Percentiles rank a stretch among this genome's conserved stretches.
phyloP scores from a whole-genome alignment of 92 coral and sea anemone species.

The Heteractis magnifica region DNA sequence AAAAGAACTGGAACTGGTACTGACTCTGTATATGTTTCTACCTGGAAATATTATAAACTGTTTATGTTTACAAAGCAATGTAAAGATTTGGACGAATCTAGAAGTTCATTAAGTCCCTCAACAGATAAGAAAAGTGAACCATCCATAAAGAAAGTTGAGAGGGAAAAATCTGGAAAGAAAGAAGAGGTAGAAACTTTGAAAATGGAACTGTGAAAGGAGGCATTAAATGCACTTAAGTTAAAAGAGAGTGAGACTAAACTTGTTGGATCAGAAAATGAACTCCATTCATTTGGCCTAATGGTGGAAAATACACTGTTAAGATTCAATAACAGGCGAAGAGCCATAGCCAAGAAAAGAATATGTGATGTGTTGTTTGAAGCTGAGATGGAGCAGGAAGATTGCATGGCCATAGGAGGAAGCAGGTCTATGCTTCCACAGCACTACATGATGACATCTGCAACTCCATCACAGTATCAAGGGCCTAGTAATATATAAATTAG shows the following conservation, averaged over 20 bases:
- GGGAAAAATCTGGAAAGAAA: constrained; percentile 25
- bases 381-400: constrained; percentile 37
- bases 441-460: constrained; percentile 26
- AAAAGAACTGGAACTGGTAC: constrained; percentile 50
- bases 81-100: constrained; percentile 22
- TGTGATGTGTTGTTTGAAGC: constrained; percentile 47
- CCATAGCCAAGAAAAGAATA: constrained; percentile 3
- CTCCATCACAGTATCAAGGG: constrained; percentile 20
- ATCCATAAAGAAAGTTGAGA: neutral
- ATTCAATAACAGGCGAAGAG: constrained; percentile 31
- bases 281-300: constrained; percentile 27
- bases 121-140: constrained; percentile 23
- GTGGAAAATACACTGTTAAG: constrained; percentile 35
- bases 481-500: too few species aligned
- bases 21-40: constrained; percentile 31
- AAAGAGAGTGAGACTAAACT: constrained; percentile 7
- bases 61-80: constrained; percentile 35
- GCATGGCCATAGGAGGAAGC: constrained; percentile 23
- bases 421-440: constrained; percentile 26
- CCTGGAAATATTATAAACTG: constrained; percentile 29
- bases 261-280: neutral
- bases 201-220: constrained; percentile 35
- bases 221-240: constrained; percentile 27
- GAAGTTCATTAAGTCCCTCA: constrained; percentile 15
- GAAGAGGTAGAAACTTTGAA: constrained; percentile 24